These are phyloP conservation scores for Micropoecilia bifurca DNA, from an alignment of 2,797 vertebrate species.

Conservation along the genomic window DNA sequence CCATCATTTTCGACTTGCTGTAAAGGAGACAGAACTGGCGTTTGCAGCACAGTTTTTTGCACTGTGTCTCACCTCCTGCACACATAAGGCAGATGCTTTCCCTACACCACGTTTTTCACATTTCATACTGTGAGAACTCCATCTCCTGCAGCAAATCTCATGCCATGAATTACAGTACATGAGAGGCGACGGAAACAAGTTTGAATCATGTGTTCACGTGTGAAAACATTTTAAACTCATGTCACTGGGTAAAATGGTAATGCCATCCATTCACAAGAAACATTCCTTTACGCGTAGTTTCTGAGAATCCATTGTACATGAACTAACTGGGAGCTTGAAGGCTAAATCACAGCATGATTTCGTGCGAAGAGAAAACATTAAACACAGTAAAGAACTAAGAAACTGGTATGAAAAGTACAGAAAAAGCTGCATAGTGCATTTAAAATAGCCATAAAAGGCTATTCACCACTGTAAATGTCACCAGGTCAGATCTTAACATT, in stretches of 20 bases:
- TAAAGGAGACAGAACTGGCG: background rate
- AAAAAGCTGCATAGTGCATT: background rate
- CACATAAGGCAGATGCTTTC: background rate
- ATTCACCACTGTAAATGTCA: background rate
- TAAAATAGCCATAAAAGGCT: background rate
- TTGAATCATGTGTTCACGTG: background rate
- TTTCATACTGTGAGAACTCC: slow-evolving; percentile 4
- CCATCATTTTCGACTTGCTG: background rate
- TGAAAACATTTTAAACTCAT: background rate
- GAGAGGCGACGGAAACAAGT: background rate
- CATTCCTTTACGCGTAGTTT: background rate
- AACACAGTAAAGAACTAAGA: background rate
- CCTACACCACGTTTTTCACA: background rate
- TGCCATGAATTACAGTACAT: background rate
- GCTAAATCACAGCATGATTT: background rate
- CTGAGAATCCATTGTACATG: background rate
- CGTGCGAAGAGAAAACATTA: background rate
- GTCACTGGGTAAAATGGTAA: background rate
- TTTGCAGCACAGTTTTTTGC: background rate
- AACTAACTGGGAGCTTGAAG: background rate
- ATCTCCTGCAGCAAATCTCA: slow-evolving; percentile 11
- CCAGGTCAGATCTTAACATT: background rate
- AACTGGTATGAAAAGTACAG: background rate
- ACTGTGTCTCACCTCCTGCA: background rate
- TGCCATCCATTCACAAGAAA: background rate